Evolutionary conservation across 2,797 vertebrate species (phyloP), one percentile per base, ranked within the genome.

Genomic region (Danio aesculapii): DNA sequence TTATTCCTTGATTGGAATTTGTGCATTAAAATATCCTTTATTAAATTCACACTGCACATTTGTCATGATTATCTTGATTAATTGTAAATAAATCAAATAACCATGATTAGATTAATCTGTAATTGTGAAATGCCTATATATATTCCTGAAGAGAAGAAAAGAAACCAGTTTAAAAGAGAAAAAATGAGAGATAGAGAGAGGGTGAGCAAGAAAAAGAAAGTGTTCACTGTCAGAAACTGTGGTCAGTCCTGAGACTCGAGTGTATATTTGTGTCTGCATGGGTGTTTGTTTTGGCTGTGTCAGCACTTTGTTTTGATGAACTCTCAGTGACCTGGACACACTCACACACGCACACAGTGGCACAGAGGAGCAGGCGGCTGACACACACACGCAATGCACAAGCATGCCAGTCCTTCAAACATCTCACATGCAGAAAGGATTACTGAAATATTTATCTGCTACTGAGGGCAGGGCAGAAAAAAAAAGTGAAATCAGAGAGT

Each of bases 301-400:
- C 77, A 85, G 85, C 81, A 77, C 81, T 83, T 84, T 68, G 79
- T 68, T 72, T 77, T 79, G 46, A 53, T 82, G 83, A 86, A 86
- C 85, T 86, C 64, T 74, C 0, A 0, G 41, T 81, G 85, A 86
- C 85, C 87, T 67, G 19, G 47, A 67, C 64, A 75, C 44, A 57
- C 41, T 61, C 44, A 64, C 69, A 52, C 46, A 58, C 30, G 30
- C 63, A 49, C 71, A 80, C 39, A 77, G 43, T 64, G 19, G 52
- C 58, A 70, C 58, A 69, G 73, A 55, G 6, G 8, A 49, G 50
- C 64, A 81, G 50, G 70, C 66, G 30, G 30, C 30, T 30, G 30
- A 30, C 30, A 30, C 21, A 83, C 50, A 61, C 9, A 30, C 21
- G 61, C 19, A 70, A 58, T 66, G 53, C 80, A 79, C 64, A 46